These are phyloP conservation scores for Shargacucullia verbasci DNA, from an alignment of 2,888 invertebrate species.

Conservation along the genomic window DNA sequence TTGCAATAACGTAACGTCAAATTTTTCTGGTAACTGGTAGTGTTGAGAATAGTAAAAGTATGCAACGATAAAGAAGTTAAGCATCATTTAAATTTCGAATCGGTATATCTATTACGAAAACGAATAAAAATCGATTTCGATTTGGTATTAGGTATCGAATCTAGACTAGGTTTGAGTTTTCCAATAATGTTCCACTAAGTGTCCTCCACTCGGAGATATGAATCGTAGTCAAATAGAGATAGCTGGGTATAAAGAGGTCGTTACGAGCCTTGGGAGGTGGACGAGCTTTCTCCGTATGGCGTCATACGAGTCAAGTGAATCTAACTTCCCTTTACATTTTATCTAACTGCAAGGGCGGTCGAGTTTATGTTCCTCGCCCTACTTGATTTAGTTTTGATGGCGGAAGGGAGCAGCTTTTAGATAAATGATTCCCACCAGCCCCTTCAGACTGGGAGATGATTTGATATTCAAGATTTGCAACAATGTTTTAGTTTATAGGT, in stretches of 20 bases:
- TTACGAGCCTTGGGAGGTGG: slow-evolving; percentile 71
- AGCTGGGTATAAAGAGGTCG: slow-evolving; percentile 82
- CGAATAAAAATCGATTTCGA: slow-evolving; percentile 45
- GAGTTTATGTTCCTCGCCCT: slow-evolving; percentile 85
- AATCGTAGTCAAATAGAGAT: slow-evolving; percentile 85
- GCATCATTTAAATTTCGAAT: slow-evolving; percentile 13
- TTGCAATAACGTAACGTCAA: slow-evolving; percentile 46
- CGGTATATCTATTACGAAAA: slow-evolving; percentile 33
- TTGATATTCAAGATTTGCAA: slow-evolving; percentile 75
- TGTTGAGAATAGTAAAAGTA: slow-evolving; percentile 9
- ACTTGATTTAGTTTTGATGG: slow-evolving; percentile 88
- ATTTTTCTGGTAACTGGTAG: slow-evolving; percentile 35
- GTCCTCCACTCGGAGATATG: slow-evolving; percentile 79
- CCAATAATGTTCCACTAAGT: slow-evolving; percentile 81
- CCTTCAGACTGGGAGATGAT: slow-evolving; percentile 61
- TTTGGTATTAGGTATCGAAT: slow-evolving; percentile 50
- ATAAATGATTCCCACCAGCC: slow-evolving; percentile 81
- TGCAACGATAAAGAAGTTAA: slow-evolving; percentile 14
- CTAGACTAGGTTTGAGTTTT: slow-evolving; percentile 74
- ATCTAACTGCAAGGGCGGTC: slow-evolving; percentile 87
- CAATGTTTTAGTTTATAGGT: slow-evolving; percentile 81
- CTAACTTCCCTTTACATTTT: slow-evolving; percentile 87
- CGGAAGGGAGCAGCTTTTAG: slow-evolving; percentile 85
- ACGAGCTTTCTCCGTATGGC: slow-evolving; percentile 71
- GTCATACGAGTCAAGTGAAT: slow-evolving; percentile 81